Base-by-base conservation (phyloP, 2,113 vertebrate genomes). In the Burhinus oedicnemus region DNA sequence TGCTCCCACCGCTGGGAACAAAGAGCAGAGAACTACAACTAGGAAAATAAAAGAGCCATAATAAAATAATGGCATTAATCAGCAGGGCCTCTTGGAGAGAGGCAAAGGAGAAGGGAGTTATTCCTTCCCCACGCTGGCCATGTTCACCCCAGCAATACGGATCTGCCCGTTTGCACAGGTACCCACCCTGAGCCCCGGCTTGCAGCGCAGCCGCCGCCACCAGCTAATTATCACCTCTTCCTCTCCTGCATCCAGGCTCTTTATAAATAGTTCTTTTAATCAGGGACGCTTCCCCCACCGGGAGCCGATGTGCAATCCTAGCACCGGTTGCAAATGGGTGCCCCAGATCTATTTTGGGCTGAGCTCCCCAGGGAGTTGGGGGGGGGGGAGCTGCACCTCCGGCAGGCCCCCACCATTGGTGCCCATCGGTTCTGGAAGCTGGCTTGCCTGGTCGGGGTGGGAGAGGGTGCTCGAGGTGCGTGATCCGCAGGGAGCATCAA, bases 231-330 rank as follows among this genome's bases (percentile, higher is more conserved):
- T 74, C 74, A 70, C 89, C 66, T 66, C 74, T 91, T 60, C 87
- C 86, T 82, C 66, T 69, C 72, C 86, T 2, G 10, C 74, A 94
- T 27, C 70, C 91, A 85, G 89, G 82, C 64, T 87, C 62, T 96
- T 95, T 91, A 96, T 91, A 96, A 97, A 97, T 97, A 97, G 94
- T 96, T 95, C 93, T 77, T 93, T 86, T 97, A 96, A 97, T 97
- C 91, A 87, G 93, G 91, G 75, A 91, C 2, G 4, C 74, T 72
- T 79, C 38, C 58, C 85, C 70, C 91, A 1, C 38, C 0, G 83
- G 96, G 95, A 95, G 57, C n/a, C 23, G 0, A 10, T 4, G 68
- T 44, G 40, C 83, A 32, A 8, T 38, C 44, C 65, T 29, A 61
- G 93, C 62, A 27, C 51, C 0, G 3, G 80, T 16, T 89, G 30